Evolutionary conservation across 1,140 invertebrate genomes (phyloP), one percentile per base, ranked within the genome.

Genomic region (Eriosoma lanigerum): DNA sequence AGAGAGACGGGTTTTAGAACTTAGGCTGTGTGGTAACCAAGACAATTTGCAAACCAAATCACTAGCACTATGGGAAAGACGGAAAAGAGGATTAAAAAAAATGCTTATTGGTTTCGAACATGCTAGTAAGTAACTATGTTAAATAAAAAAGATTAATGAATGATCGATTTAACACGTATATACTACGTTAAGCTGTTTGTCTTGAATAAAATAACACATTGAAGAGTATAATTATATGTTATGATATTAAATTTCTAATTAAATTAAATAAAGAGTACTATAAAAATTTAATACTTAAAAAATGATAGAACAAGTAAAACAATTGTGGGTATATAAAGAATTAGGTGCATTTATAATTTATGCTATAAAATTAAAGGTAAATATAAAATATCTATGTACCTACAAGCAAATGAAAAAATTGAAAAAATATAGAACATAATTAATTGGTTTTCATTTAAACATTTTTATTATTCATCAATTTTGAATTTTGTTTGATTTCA

Each of bases 31-130:
- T 92, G 19, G 86, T 87, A 88, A 82, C 86, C 85, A 80, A 62
- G 62, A 68, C 19, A 50, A 50, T 38, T 60, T 66, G 24, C 68
- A 82, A 24, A 82, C 96, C 84, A 94, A 94, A 84, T 94, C 96
- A 84, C 89, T 94, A 21, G 90, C 91, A 64, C 90, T 94, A 29
- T 97, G 95, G 94, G 93, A 96, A 83, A 88, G 94, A 73, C 89
- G 94, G 82, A 90, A 93, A 2, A 90, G 93, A 85, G 91, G 93
- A 0, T 87, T 97, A 12, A 93, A 91, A 85, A 91, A 89, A 85
- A 91, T 92, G 89, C 88, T 90, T 80, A 84, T 89, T 8, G 91
- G 90, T 58, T 91, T 91, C 82, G 90, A 92, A 82, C 89, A 91
- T 86, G 88, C 90, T 29, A 85, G 91, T 92, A 85, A 89, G 90